A percentile compares a stretch with the other conserved stretches of the same genome.
These are phyloP conservation scores for Isoperla grammatica DNA, from an alignment of 2,888 invertebrate species.

Conservation along the genomic window DNA sequence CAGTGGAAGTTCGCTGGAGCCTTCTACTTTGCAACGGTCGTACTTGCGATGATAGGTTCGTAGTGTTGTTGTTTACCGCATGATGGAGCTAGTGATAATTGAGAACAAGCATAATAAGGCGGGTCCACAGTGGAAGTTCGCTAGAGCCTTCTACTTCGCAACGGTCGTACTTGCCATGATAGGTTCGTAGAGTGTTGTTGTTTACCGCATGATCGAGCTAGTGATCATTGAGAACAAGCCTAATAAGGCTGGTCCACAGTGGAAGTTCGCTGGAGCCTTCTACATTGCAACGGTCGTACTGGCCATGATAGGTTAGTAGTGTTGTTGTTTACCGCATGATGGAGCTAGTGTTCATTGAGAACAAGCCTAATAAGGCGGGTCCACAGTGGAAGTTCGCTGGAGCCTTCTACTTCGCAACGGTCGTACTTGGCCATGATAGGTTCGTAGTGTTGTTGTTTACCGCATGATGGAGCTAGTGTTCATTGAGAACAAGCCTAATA, in stretches of 20 bases:
- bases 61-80: too few species aligned
- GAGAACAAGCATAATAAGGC: too few species aligned
- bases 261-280: conserved; percentile 99
- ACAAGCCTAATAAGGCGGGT: conserved; percentile 96
- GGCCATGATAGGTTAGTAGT: conserved; percentile 96
- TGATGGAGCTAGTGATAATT: too few species aligned
- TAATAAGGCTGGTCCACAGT: conserved; percentile 97
- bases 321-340: conserved; percentile 89
- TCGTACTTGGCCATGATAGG: conserved; percentile 96
- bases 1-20: conserved; percentile 99
- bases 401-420: conserved; percentile 97
- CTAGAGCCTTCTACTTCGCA: too few species aligned
- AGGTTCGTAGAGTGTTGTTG: too few species aligned
- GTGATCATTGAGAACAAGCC: conserved; percentile 96
- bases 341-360: conserved; percentile 91
- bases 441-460: too few species aligned
- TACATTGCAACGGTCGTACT: conserved; percentile 96
- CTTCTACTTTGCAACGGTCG: conserved; percentile 97
- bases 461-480: conserved; percentile 92
- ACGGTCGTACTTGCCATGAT: too few species aligned
- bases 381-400: conserved; percentile 99
- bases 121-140: too few species aligned
- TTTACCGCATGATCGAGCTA: conserved; percentile 88
- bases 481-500: conserved; percentile 94
- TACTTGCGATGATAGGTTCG: conserved; percentile 95